These are phyloP conservation scores for Drosophila phalerata DNA, from an alignment of 2,888 invertebrate species.

Conservation along the genomic window DNA sequence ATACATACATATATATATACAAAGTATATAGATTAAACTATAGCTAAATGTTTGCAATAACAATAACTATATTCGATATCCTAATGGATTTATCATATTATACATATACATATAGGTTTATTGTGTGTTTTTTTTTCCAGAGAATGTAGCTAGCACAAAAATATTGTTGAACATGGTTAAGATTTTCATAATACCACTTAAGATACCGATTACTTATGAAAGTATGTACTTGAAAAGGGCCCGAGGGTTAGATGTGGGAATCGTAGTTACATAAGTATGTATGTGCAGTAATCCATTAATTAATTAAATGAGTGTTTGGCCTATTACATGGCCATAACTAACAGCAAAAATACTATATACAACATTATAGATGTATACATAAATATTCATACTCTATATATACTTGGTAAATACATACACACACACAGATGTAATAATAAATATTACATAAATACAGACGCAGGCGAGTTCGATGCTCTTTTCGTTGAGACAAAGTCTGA, in stretches of 20 bases:
- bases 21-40: conserved; percentile 30
- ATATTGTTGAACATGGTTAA: conserved; percentile 47
- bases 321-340: neutral
- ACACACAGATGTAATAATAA: conserved; percentile 14
- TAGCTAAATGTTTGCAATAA: conserved; percentile 31
- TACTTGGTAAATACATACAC: neutral
- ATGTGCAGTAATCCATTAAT: neutral
- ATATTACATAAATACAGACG: conserved; percentile 22
- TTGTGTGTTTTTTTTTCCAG: conserved; percentile 27
- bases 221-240: conserved; percentile 14
- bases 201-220: conserved; percentile 27
- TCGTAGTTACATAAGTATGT: neutral
- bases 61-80: conserved; percentile 32
- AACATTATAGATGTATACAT: conserved; percentile 6
- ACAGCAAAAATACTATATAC: conserved; percentile 17
- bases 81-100: conserved; percentile 28
- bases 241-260: conserved; percentile 3
- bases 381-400: conserved; percentile 2
- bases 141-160: conserved; percentile 51
- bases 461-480: conserved; percentile 41
- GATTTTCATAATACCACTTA: conserved; percentile 28
- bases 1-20: conserved; percentile 40
- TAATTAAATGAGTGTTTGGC: neutral
- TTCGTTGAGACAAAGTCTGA: conserved; percentile 62
- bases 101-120: conserved; percentile 25